Evolutionary conservation across 2,113 vertebrate species (phyloP).

Genomic region (Ellobius talpinus): DNA sequence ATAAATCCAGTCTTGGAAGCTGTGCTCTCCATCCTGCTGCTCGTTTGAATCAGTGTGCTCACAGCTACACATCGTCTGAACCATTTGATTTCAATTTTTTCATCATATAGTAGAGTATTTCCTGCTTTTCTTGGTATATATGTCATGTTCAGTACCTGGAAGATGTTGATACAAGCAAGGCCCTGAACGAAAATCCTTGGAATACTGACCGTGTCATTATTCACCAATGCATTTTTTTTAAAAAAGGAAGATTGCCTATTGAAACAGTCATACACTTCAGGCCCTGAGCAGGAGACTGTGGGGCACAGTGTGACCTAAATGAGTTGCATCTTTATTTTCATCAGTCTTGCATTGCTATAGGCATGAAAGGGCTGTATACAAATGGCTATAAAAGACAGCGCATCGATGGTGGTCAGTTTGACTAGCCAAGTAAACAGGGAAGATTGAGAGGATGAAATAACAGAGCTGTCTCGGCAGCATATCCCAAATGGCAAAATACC

Average conservation of each 20-base stretch:
- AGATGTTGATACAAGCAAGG: neutral
- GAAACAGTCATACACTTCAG: neutral
- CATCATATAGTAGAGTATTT: neutral
- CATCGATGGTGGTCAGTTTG: neutral
- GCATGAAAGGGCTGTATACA: neutral
- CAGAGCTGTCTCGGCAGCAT: accelerated
- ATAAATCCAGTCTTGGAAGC: neutral
- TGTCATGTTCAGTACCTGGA: neutral
- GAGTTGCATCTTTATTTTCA: neutral
- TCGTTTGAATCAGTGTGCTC: neutral
- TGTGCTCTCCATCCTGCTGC: neutral
- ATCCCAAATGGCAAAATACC: neutral
- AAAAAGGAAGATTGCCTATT: neutral
- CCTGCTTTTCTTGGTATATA: neutral
- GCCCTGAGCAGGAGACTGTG: neutral
- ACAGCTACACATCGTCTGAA: neutral
- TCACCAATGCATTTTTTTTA: neutral
- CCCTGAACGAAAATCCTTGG: neutral
- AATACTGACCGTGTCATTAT: neutral
- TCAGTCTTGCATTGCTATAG: neutral
- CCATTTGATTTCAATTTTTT: neutral
- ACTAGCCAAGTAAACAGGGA: neutral
- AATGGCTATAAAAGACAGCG: neutral
- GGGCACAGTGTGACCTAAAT: neutral
- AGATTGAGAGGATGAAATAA: neutral